Conservation (phyloP, 1,140 invertebrate genomes). For the Zaprionus vittiger region DNA sequence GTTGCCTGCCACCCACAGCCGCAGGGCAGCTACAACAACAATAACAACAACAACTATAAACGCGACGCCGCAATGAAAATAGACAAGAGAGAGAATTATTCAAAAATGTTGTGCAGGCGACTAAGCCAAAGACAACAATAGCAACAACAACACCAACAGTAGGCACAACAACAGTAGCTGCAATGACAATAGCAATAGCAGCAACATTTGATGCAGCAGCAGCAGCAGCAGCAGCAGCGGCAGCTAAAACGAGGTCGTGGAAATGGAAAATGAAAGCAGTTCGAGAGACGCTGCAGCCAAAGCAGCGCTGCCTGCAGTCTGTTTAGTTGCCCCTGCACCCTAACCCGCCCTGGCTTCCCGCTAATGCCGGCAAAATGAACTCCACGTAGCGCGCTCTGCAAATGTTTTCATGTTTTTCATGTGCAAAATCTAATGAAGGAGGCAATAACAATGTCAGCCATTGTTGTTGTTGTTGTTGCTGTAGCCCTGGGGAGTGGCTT, state of each 20-base stretch:
- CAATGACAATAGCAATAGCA: conserved; percentile 38
- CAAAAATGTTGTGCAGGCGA: conserved; percentile 51
- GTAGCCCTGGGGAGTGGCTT: conserved; percentile 64
- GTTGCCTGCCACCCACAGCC: conserved; percentile 72
- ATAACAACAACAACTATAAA: conserved; percentile 33
- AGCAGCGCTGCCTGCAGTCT: neutral
- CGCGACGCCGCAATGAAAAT: conserved; percentile 43
- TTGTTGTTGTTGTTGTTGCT: conserved; percentile 22
- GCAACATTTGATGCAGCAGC: conserved; percentile 10
- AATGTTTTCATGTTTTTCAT: conserved; percentile 20
- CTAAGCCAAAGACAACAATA: conserved; percentile 40
- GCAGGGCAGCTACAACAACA: conserved; percentile 42
- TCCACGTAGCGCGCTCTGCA: conserved; percentile 21
- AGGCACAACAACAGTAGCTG: neutral
- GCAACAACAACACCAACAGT: conserved; percentile 15
- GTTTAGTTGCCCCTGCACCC: neutral
- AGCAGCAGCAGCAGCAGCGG: neutral
- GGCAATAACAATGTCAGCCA: conserved; percentile 11
- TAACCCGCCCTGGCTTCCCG: neutral
- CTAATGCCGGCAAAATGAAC: conserved; percentile 60
- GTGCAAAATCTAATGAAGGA: conserved; percentile 49
- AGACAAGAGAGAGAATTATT: conserved; percentile 49
- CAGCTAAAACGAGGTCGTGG: conserved; percentile 77
- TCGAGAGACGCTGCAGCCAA: conserved; percentile 41
- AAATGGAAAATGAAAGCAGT: conserved; percentile 84